Conservation (phyloP, 2,797 vertebrate genomes). For the Takifugu rubripes region DNA sequence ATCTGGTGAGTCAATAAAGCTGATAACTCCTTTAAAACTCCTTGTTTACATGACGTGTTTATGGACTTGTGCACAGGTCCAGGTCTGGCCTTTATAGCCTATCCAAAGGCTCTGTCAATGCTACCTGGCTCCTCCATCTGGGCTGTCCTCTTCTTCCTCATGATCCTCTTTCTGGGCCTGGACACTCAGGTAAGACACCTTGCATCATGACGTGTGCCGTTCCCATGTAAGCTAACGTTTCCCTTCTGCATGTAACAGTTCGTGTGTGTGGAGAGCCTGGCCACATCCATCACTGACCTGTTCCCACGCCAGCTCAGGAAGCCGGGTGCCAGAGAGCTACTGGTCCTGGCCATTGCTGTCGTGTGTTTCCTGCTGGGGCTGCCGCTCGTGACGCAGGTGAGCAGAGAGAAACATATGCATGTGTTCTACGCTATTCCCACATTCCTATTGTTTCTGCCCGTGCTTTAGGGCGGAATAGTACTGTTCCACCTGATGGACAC, state of each 20-base stretch:
- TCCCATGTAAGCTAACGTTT: not conserved
- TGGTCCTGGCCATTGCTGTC: conserved; percentile 79
- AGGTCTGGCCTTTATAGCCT: conserved; percentile 84
- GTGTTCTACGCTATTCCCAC: not conserved
- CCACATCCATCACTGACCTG: conserved; percentile 86
- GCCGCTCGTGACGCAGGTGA: conserved; percentile 76
- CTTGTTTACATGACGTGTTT: not conserved
- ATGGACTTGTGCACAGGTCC: conserved; percentile 72
- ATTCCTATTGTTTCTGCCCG: not conserved
- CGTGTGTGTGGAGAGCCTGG: conserved; percentile 89
- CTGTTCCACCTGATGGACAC: conserved; percentile 66
- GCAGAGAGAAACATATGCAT: not conserved
- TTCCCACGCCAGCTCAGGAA: conserved; percentile 82
- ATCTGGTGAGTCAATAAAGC: conserved; percentile 69
- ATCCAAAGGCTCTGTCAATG: conserved; percentile 84
- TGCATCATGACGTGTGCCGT: too few species aligned
- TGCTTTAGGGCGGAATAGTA: conserved; percentile 65
- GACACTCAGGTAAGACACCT: conserved; percentile 83
- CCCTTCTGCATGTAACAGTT: conserved; percentile 72
- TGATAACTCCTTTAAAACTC: not conserved
- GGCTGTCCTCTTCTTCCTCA: conserved; percentile 92
- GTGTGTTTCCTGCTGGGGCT: conserved; percentile 87
- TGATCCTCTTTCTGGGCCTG: conserved; percentile 87
- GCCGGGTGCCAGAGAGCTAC: conserved; percentile 75
- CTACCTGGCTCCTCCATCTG: conserved; percentile 86